Evolutionary conservation across 2,797 vertebrate genomes (phyloP).

Genomic region (Hephaestus fuliginosus): DNA sequence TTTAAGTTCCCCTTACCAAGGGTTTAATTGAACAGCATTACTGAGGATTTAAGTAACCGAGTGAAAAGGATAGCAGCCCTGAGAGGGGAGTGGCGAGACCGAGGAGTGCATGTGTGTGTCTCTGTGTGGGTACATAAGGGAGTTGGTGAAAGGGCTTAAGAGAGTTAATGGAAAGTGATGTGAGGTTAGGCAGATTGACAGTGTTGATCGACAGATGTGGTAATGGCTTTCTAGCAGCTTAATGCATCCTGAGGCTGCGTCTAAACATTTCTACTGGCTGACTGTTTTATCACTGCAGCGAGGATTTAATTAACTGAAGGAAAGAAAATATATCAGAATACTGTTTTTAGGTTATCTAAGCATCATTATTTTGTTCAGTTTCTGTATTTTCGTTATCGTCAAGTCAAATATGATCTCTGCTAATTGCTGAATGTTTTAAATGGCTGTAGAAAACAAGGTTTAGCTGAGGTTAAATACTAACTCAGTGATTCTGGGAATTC

Average conservation of each 20-base stretch:
- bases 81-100: constrained; percentile 22
- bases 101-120: background rate
- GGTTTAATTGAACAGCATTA: constrained; percentile 65
- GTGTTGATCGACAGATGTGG: constrained; percentile 70
- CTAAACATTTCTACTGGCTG: constrained; percentile 50
- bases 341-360: background rate
- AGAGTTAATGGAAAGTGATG: constrained; percentile 73
- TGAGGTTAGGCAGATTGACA: constrained; percentile 71
- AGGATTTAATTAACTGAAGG: constrained; percentile 26
- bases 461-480: constrained; percentile 5
- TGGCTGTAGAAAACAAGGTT: background rate
- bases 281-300: constrained; percentile 36
- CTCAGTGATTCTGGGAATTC: constrained; percentile 58
- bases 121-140: background rate
- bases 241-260: constrained; percentile 52
- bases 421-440: background rate
- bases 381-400: background rate
- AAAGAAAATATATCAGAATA: background rate
- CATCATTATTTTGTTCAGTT: background rate
- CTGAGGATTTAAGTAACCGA: constrained; percentile 57
- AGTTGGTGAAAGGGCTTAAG: constrained; percentile 57
- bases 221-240: constrained; percentile 62
- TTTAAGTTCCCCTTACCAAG: constrained; percentile 58
- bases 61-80: constrained; percentile 53
- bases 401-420: background rate